Base-by-base conservation (phyloP, 2,888 invertebrate genomes). In the Sminthurides aquaticus region DNA sequence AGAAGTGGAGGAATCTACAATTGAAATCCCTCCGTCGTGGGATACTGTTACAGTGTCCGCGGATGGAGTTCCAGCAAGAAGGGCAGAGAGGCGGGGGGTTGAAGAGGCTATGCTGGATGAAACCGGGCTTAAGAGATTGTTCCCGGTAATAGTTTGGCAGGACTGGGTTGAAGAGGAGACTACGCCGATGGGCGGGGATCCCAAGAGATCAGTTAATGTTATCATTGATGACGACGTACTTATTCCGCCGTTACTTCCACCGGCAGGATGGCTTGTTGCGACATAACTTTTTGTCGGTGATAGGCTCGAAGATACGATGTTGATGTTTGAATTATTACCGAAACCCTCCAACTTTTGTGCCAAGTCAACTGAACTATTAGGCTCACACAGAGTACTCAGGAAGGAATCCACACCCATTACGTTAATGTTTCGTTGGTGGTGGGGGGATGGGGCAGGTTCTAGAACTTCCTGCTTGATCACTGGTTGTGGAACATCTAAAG, bases 21-120 rank as follows among this genome's bases (percentile, higher is more conserved):
- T 43, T 1, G 48, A 57, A 84, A 77, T 69, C 83, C 80, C 75
- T 83, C 83, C 66, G 81, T 75, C 20, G 43, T 5, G 43, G 83
- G 77, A 58, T 83, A 76, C 22, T 83, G 81, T 67, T 49, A 60
- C 34, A 74, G 83, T 80, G 73, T 84, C 84, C 18, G 84, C 84
- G 2, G 84, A 82, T 1, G 84, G 84, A 1, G 84, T 83, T 22
- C 84, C 83, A 63, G 83, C 84, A 58, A 85, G 76, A 57, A 85
- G 77, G 28, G 84, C 84, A 26, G 83, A 83, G 52, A 85, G 78
- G 49, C 84, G 81, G 48, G 84, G 82, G 79, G 84, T 82, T 11
- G 84, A 81, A 1, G 71, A 73, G 8, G 67, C 69, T 43, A 71
- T 63, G 57, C 67, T 69, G 5, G 57, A 57, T 3, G 63, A 58